Evolutionary conservation across 2,888 invertebrate species (phyloP).

Genomic region (Lasioglossum oenotherae): DNA sequence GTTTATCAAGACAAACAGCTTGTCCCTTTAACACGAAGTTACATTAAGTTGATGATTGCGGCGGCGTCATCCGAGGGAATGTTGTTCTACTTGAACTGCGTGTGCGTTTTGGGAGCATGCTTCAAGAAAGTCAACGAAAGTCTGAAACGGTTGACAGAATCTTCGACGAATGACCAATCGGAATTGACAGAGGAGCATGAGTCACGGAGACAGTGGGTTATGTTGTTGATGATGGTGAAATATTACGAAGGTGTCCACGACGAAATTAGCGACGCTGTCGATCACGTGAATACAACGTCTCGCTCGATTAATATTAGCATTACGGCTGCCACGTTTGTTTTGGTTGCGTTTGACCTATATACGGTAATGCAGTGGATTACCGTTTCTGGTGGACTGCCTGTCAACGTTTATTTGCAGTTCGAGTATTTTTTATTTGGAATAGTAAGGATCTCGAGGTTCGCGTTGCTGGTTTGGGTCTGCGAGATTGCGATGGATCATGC

Average conservation of each 20-base stretch:
- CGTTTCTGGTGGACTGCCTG: too few relatives aligned
- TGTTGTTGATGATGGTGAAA: not conserved
- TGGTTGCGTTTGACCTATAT: not conserved
- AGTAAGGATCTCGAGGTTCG: too few relatives aligned
- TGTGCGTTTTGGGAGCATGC: not conserved
- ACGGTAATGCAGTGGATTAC: rapidly evolving
- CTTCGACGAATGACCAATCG: not conserved
- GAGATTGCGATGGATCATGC: not conserved
- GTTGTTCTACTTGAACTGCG: not conserved
- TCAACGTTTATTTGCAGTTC: too few relatives aligned
- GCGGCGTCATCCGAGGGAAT: rapidly evolving
- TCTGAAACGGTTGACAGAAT: not conserved
- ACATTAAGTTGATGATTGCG: not conserved
- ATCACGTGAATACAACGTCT: not conserved
- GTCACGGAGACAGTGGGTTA: not conserved
- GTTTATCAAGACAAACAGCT: rapidly evolving
- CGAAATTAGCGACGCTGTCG: not conserved
- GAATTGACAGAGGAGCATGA: not conserved
- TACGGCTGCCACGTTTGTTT: not conserved
- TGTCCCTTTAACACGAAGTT: not conserved
- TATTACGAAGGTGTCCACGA: not conserved
- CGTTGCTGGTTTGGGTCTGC: not conserved
- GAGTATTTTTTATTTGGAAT: too few relatives aligned
- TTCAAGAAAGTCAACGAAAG: not conserved
- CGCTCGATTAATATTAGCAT: not conserved